Base-by-base conservation (phyloP, 2,888 invertebrate genomes). In the Ganaspis brasiliensis region DNA sequence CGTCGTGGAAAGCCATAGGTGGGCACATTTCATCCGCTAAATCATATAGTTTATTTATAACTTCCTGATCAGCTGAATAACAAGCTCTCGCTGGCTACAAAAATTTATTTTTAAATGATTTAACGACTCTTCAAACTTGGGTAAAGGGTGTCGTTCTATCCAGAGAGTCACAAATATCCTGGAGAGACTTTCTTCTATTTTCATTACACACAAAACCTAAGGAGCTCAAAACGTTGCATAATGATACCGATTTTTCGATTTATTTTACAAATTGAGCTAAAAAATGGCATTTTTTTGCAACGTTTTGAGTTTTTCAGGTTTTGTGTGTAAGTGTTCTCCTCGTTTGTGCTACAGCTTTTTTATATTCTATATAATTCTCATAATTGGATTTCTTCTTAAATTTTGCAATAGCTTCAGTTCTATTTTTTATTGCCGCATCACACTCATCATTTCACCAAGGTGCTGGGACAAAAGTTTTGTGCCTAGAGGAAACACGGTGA, bases 401-500 rank as follows among this genome's bases (percentile, higher is more conserved):
- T 3, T 49, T 49, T 6, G 8, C n/a, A 6, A 6, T n/a, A 8
- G 49, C 49, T 49, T 16, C 49, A 3, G 5, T 1, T 49, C 49
- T 49, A 5, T n/a, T 16, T 16, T 49, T 3, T 16, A 16, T 49
- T 16, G 49, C 49, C 6, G 3, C n/a, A 6, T 49, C 16, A 16
- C 49, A 49, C 49, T 49, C 49, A 2, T 49, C 49, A 49, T 19
- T 49, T n/a, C 49, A 49, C 49, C 49, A 49, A 5, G 49, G 49
- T 3, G 49, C 49, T 1, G 19, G 49, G 49, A 49, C 6, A 16
- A 19, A 49, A 49, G 49, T n/a, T 49, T 49, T 49, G 16, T n/a
- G 19, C 4, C 16, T 49, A 16, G 4, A 16, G 14, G n/a, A 16
- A 16, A 2, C n/a, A 16, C 16, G n/a, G 8, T 49, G n/a, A n/a